Evolutionary conservation across 2,888 invertebrate genomes (phyloP).

Genomic region (Drosophila crucigera): DNA sequence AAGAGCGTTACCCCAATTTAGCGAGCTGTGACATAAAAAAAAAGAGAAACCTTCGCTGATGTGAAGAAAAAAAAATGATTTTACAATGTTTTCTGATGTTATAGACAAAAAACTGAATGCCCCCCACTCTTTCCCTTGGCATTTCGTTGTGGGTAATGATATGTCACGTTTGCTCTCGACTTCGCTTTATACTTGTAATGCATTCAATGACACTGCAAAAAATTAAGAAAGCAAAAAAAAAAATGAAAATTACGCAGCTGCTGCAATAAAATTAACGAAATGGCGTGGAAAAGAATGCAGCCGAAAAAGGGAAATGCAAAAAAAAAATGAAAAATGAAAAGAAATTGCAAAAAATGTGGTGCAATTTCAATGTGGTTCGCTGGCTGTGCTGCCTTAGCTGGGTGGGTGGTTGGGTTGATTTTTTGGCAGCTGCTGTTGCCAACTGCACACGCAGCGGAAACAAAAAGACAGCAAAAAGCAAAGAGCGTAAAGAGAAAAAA

Average conservation of each 20-base stretch:
- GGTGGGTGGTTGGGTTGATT: constrained; percentile 13
- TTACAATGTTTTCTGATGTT: constrained; percentile 60
- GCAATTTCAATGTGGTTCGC: constrained; percentile 56
- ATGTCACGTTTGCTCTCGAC: constrained; percentile 73
- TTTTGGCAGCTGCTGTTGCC: constrained; percentile 59
- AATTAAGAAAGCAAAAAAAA: constrained; percentile 9
- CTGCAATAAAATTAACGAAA: constrained; percentile 71
- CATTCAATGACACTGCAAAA: constrained; percentile 67
- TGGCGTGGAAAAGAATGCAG: constrained; percentile 61
- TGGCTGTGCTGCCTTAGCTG: constrained; percentile 36
- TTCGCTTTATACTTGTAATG: constrained; percentile 32
- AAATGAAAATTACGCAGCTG: constrained; percentile 48
- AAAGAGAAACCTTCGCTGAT: constrained; percentile 42
- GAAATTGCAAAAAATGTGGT: constrained; percentile 24
- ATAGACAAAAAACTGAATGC: constrained; percentile 37
- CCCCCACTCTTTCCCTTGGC: background rate
- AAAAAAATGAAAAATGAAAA: constrained; percentile 3
- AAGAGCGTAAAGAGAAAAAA: background rate
- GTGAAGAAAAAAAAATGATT: constrained; percentile 14
- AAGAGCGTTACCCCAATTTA: constrained; percentile 13
- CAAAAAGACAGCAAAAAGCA: constrained; percentile 15
- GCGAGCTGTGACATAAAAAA: constrained; percentile 24
- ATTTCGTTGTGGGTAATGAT: constrained; percentile 46
- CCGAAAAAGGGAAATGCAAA: constrained; percentile 31
- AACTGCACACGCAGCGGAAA: constrained; percentile 67